A percentile compares a stretch with the other conserved stretches of the same genome.
Evolutionary conservation across 2,797 vertebrate species (phyloP).

Genomic region (Lophius americanus): DNA sequence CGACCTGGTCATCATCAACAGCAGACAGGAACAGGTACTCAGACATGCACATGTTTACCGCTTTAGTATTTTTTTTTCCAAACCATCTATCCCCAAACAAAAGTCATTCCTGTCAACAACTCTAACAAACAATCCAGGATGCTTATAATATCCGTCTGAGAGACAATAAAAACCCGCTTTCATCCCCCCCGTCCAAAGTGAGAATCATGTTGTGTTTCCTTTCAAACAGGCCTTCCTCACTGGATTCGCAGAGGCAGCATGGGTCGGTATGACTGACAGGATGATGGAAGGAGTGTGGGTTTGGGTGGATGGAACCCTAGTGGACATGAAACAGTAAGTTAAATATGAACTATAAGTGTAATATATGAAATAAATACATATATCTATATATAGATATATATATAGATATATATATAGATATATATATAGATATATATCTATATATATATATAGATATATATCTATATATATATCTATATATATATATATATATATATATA

Average conservation of each 20-base stretch:
- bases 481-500: too few relatives aligned
- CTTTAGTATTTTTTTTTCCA: neutral
- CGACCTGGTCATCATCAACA: conserved; percentile 55
- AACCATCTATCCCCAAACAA: neutral
- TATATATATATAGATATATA: too few relatives aligned
- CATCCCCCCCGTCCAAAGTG: too few relatives aligned
- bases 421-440: too few relatives aligned
- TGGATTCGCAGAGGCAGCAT: conserved; percentile 16
- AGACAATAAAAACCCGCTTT: too few relatives aligned
- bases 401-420: too few relatives aligned
- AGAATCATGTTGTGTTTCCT: neutral
- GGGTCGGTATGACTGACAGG: conserved; percentile 67
- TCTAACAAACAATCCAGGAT: too few relatives aligned
- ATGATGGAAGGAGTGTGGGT: conserved; percentile 42
- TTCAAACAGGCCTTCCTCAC: conserved; percentile 48
- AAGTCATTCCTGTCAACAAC: too few relatives aligned
- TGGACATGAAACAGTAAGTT: conserved; percentile 31
- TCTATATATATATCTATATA: too few relatives aligned
- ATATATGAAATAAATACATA: too few relatives aligned
- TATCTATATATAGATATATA: too few relatives aligned
- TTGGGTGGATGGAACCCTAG: conserved; percentile 59
- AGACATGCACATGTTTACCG: neutral
- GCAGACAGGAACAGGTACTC: conserved; percentile 53
- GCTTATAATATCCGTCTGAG: too few relatives aligned
- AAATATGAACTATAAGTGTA: neutral